Conservation (phyloP, 2,888 invertebrate genomes). For the Rhimphoctona megacephalus region DNA sequence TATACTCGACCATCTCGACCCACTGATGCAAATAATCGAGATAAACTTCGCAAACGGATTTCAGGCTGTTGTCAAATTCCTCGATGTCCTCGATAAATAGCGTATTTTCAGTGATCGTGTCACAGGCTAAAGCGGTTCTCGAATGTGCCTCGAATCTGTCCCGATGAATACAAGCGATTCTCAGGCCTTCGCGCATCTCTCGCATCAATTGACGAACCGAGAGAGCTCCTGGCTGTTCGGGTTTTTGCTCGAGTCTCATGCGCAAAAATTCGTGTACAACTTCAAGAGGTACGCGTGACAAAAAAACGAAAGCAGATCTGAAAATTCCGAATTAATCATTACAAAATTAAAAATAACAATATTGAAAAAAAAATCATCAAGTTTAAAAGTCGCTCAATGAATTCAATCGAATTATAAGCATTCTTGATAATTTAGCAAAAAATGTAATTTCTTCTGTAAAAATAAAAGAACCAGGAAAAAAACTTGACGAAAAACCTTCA, state of each 20-base stretch:
- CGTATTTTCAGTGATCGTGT: slow-evolving; percentile 82
- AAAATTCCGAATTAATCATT: slow-evolving; percentile 15
- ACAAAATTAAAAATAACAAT: not conserved
- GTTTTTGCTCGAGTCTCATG: slow-evolving; percentile 93
- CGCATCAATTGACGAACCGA: slow-evolving; percentile 95
- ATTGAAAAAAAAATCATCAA: not conserved
- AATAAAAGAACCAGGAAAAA: too few species aligned
- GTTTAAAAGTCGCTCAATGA: not conserved
- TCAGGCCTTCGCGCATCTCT: slow-evolving; percentile 95
- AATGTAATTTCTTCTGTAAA: too few species aligned
- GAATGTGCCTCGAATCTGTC: slow-evolving; percentile 91
- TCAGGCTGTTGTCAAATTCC: slow-evolving; percentile 92
- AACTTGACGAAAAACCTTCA: slow-evolving; percentile 52
- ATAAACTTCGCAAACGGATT: slow-evolving; percentile 92
- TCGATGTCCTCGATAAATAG: slow-evolving; percentile 86
- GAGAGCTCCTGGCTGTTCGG: slow-evolving; percentile 93
- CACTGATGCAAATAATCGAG: slow-evolving; percentile 94
- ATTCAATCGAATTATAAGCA: too few species aligned
- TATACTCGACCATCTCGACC: slow-evolving; percentile 89
- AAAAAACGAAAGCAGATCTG: slow-evolving; percentile 92
- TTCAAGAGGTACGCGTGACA: slow-evolving; percentile 94
- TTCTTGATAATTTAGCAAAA: too few species aligned
- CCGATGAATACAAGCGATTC: slow-evolving; percentile 93
- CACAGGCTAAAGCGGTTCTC: slow-evolving; percentile 86
- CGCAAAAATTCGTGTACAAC: slow-evolving; percentile 96